Evolutionary conservation across 2,113 vertebrate genomes (phyloP), one percentile per base, ranked within the genome.

Genomic region (Onychostoma macrolepis): DNA sequence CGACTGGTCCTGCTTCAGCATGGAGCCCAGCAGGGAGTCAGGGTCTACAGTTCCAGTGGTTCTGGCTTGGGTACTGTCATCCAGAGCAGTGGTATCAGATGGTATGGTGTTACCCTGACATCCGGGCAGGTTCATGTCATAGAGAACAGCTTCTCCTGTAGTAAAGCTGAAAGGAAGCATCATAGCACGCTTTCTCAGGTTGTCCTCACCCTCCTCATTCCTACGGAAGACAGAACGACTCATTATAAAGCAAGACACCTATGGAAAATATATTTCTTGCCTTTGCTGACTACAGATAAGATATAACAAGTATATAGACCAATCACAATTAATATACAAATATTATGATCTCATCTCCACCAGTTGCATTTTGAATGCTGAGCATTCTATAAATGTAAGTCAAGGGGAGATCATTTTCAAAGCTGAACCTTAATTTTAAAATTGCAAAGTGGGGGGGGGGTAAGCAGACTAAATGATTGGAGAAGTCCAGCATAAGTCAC

Each of bases 101-200:
- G 91, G 90, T 69, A 91, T 80, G 24, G 94, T 45, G 61, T 86
- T 72, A 76, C 91, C 93, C 90, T 90, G 93, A 0, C 88, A 90
- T 80, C 93, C 85, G 4, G 92, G 90, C 75, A 89, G 95, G 56
- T 88, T 90, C 0, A 91, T 24, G 88, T 97, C 95, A 48, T 97
- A 97, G 0, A 97, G 81, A 43, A 97, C 89, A 17, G 96, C 96
- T 90, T 97, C 96, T 13, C 96, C 96, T 3, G 95, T 96, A 61
- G 96, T 91, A 79, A 96, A 97, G 93, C 93, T 94, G 87, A 97
- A 97, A 17, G 96, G 96, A 83, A 96, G 53, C 30, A 92, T 93
- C 85, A 91, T 84, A 87, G 87, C 95, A 78, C 96, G 94, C 56
- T 97, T 97, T 83, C 84, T 92, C 74, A 97, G 91, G 84, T 96